Evolutionary conservation across 2,888 invertebrate genomes (phyloP).

Genomic region (Cantharis nigra): DNA sequence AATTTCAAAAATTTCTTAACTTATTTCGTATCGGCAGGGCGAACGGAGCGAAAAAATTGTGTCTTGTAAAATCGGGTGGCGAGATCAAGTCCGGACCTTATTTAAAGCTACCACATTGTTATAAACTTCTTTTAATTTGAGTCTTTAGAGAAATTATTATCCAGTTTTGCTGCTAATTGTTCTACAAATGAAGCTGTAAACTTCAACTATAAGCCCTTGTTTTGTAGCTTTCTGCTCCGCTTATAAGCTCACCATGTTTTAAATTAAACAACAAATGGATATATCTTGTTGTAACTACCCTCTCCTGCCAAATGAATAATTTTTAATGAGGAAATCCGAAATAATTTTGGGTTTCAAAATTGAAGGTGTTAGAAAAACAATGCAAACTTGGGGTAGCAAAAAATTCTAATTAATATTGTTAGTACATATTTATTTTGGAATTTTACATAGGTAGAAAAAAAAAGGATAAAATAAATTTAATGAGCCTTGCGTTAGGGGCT

Average conservation of each 20-base stretch:
- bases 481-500: background rate
- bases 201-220: slow-evolving; percentile 9
- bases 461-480: background rate
- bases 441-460: background rate
- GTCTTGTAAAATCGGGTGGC: no score
- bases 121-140: slow-evolving; percentile 17
- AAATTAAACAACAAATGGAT: slow-evolving; percentile 7
- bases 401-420: background rate
- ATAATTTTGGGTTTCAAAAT: background rate
- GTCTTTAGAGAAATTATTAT: slow-evolving; percentile 20
- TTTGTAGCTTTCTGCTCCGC: slow-evolving; percentile 3
- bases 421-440: background rate
- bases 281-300: background rate
- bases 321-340: background rate
- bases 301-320: background rate
- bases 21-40: no score
- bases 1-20: background rate
- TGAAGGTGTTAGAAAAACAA: background rate
- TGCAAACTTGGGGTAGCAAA: background rate
- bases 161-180: slow-evolving; percentile 15
- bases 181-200: slow-evolving; percentile 20
- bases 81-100: background rate
- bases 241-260: background rate
- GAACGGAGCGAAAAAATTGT: background rate
- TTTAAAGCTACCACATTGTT: slow-evolving; percentile 5